Base-by-base conservation (phyloP, 2,113 vertebrate genomes). In the Nycticebus coucang region DNA sequence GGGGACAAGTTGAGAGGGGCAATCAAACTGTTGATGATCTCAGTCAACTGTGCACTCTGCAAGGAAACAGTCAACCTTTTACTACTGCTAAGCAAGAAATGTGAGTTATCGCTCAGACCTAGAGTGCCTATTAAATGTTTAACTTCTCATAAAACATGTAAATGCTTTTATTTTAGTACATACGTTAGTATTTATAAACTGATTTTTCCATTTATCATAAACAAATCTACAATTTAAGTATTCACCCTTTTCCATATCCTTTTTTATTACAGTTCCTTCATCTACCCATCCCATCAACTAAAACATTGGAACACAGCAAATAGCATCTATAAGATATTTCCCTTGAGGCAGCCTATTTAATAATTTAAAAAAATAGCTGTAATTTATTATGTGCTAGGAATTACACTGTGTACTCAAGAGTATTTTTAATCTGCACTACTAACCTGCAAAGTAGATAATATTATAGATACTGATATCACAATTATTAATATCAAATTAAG, bases 21-120 rank as follows among this genome's bases (percentile, higher is more conserved):
- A 97, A 99, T 99, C 94, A 99, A 98, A 97, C 99, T 99, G 98
- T 98, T 99, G 95, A 99, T 99, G 88, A 99, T 99, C 98, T 99
- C 99, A 97, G 98, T 99, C 95, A 99, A 97, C 97, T 99, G 99
- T 9, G 99, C 99, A 57, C 99, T 99, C 99, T 99, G 98, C 37
- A 98, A 98, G 91, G 94, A 94, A 95, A 95, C 5, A 97, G 71
- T 95, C 37, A 94, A 91, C 37, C 55, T 83, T 94, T 96, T 78
- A 96, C 78, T 77, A 66, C 66, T 66, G 83, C 37, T 55, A 77
- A 97, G 80, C 21, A 95, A 77, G 72, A 96, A 68, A 75, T 55
- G 11, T 30, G 21, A 69, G 26, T 75, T 80, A 92, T 35, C 66
- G 87, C 30, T 68, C 55, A 60, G 41, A n/a, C 2, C 13, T 79